These are phyloP conservation scores for Tethea ocularis DNA, from an alignment of 2,888 invertebrate species.

Conservation along the genomic window DNA sequence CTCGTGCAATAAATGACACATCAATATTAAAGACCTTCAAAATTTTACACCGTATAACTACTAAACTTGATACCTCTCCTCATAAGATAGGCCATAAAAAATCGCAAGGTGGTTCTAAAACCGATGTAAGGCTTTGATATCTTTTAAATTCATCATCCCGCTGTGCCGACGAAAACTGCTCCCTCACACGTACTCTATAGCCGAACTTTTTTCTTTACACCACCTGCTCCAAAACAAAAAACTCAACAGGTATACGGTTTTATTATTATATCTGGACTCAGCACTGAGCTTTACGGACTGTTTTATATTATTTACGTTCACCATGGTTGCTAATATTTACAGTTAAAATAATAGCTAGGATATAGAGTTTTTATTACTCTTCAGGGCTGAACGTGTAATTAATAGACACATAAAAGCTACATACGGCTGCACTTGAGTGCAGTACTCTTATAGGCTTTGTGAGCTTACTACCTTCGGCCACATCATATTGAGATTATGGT, in stretches of 20 bases:
- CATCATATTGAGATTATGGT: too few species aligned
- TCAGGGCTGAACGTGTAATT: too few species aligned
- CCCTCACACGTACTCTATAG: slow-evolving; percentile 40
- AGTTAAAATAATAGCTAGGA: background rate
- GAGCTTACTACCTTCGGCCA: too few species aligned
- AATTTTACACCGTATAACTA: background rate
- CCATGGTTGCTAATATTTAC: background rate
- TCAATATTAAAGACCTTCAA: background rate
- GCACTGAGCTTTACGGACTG: slow-evolving; percentile 17
- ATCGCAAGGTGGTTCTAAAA: slow-evolving; percentile 31
- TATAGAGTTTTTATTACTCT: background rate
- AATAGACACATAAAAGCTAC: too few species aligned
- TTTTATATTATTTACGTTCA: slow-evolving; percentile 13
- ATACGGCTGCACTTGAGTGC: too few species aligned
- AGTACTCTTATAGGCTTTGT: too few species aligned
- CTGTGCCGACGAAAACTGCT: slow-evolving; percentile 38
- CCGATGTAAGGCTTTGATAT: slow-evolving; percentile 10
- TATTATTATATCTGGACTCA: slow-evolving; percentile 20
- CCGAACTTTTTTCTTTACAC: slow-evolving; percentile 46
- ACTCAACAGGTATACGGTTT: slow-evolving; percentile 48
- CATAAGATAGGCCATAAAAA: slow-evolving; percentile 13
- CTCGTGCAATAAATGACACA: background rate
- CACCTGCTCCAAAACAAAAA: slow-evolving; percentile 60
- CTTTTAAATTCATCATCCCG: slow-evolving; percentile 39
- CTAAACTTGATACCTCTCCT: slow-evolving; percentile 13